These are phyloP conservation scores for Notodonta ziczac DNA, from an alignment of 2,888 invertebrate species.

Conservation along the genomic window DNA sequence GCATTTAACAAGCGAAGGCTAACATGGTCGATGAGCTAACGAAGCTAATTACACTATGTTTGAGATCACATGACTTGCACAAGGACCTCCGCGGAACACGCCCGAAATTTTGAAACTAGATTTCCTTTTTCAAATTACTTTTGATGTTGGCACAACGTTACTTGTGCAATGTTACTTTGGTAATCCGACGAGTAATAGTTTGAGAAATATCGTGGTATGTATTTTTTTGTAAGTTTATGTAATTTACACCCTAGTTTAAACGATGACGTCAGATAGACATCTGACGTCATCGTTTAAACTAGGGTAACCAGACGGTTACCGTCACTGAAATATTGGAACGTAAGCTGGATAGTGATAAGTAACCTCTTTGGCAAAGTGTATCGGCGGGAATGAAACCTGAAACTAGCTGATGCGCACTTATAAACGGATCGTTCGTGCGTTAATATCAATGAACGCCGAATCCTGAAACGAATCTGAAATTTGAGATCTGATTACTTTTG, in stretches of 20 bases:
- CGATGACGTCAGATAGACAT: too few relatives aligned
- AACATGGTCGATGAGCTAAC: slow-evolving; percentile 1
- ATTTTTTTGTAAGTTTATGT: background rate
- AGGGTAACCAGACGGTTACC: too few relatives aligned
- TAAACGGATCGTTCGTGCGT: too few relatives aligned
- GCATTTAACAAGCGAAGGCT: background rate
- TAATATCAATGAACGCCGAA: too few relatives aligned
- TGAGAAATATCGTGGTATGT: background rate
- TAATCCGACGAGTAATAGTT: background rate
- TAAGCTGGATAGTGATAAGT: too few relatives aligned
- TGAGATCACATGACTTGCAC: background rate
- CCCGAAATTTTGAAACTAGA: background rate
- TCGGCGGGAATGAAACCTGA: too few relatives aligned
- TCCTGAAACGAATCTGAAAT: too few relatives aligned
- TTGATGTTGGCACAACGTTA: background rate
- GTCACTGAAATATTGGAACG: too few relatives aligned
- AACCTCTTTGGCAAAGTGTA: too few relatives aligned
- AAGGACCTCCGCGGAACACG: background rate
- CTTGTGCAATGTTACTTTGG: slow-evolving; percentile 1
- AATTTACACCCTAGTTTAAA: background rate
- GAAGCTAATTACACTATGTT: background rate
- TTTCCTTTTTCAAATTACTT: slow-evolving; percentile 7
- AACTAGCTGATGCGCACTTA: too few relatives aligned
- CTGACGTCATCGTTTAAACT: too few relatives aligned
- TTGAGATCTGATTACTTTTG: too few relatives aligned